Conservation (phyloP, 2,113 vertebrate genomes). For the Myodes glareolus region DNA sequence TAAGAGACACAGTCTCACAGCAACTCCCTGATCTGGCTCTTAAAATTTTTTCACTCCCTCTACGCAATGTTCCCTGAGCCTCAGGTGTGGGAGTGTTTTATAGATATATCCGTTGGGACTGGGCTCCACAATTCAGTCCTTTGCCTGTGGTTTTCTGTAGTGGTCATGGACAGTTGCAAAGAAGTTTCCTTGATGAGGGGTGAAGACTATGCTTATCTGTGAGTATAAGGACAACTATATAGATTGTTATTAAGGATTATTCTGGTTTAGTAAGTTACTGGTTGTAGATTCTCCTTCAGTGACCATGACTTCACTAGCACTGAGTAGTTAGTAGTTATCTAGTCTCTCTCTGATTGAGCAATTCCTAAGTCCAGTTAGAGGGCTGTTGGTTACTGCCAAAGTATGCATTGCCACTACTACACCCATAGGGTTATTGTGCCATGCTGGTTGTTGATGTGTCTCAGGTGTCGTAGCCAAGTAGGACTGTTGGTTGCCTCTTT, state of each 20-base stretch:
- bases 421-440: too few relatives aligned
- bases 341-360: too few relatives aligned
- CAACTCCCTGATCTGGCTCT: not conserved
- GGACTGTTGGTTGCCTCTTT: not conserved
- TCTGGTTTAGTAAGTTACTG: not conserved
- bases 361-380: not conserved
- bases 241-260: not conserved
- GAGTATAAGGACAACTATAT: not conserved
- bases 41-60: not conserved
- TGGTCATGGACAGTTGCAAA: not conserved
- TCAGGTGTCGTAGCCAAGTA: not conserved
- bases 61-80: not conserved
- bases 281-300: too few relatives aligned
- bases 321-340: not conserved
- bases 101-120: not conserved
- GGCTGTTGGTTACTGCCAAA: not conserved
- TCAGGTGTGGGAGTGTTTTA: not conserved
- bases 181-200: not conserved
- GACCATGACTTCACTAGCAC: too few relatives aligned
- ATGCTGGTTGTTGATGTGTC: not conserved
- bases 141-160: not conserved
- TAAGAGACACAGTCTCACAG: not conserved
- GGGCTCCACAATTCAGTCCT: not conserved
- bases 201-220: not conserved
- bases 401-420: not conserved